These are phyloP conservation scores for Phoeniculus purpureus DNA, from an alignment of 2,797 vertebrate genomes.

Conservation along the genomic window DNA sequence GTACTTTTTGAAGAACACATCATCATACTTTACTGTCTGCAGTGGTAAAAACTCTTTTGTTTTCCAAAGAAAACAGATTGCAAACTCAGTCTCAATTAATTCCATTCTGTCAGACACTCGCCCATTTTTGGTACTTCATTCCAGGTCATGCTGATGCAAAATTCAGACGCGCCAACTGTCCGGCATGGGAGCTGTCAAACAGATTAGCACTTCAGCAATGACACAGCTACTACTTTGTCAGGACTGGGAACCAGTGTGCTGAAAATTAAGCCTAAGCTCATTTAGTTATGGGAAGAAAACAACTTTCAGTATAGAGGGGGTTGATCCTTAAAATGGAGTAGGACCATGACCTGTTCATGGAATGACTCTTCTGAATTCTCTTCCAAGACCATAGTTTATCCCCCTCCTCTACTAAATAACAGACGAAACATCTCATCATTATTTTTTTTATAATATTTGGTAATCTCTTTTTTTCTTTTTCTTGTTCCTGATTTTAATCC, in stretches of 20 bases:
- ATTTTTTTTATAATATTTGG: neutral
- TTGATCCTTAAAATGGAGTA: neutral
- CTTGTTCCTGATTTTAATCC: neutral
- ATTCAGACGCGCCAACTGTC: constrained; percentile 75
- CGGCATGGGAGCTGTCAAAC: constrained; percentile 66
- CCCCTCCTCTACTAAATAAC: neutral
- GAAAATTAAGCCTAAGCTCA: constrained; percentile 23
- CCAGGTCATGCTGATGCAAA: constrained; percentile 71
- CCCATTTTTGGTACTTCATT: constrained; percentile 62
- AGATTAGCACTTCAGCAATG: constrained; percentile 54
- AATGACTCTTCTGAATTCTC: neutral
- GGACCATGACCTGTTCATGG: neutral
- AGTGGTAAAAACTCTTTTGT: neutral
- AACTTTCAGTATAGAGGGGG: neutral
- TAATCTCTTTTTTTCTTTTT: neutral
- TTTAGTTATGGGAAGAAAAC: neutral
- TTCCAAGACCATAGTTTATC: neutral
- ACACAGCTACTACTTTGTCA: constrained; percentile 45
- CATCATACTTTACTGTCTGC: neutral
- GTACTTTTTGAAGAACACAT: neutral
- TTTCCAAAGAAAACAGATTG: constrained; percentile 68
- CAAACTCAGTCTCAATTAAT: constrained; percentile 71
- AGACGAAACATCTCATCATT: neutral
- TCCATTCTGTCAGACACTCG: constrained; percentile 62
- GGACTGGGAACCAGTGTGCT: constrained; percentile 23